Conservation (phyloP, 2,797 vertebrate genomes). For the Psittacula echo region DNA sequence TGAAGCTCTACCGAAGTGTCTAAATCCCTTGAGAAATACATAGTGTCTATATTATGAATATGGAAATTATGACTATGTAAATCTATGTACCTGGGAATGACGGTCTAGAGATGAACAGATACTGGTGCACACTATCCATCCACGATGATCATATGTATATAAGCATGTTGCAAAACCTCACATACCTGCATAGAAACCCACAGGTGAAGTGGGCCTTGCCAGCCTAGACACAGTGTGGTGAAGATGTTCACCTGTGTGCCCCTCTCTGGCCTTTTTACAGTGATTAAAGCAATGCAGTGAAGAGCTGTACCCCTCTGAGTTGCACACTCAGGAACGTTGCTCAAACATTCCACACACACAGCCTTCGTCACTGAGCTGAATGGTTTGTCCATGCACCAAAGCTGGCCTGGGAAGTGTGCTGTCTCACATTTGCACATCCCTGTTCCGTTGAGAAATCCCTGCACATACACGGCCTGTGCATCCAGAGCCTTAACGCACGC, state of each 20-base stretch:
- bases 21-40: neutral
- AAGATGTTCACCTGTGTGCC: neutral
- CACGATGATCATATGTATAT: neutral
- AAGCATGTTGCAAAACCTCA: neutral
- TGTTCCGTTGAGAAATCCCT: neutral
- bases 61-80: neutral
- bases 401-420: neutral
- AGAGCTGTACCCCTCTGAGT: neutral
- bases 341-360: neutral
- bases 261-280: neutral
- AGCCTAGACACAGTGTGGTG: neutral
- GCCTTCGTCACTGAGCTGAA: neutral
- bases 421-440: neutral
- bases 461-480: neutral
- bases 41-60: neutral
- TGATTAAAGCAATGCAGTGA: neutral
- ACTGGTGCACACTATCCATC: neutral
- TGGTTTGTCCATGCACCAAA: neutral
- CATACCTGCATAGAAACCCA: neutral
- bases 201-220: neutral
- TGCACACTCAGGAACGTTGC: accelerated
- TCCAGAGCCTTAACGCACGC: neutral
- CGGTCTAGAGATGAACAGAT: neutral
- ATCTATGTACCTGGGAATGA: neutral
- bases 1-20: neutral